Conservation (phyloP, 2,888 invertebrate species). For the Noctuana brunneofusca region DNA sequence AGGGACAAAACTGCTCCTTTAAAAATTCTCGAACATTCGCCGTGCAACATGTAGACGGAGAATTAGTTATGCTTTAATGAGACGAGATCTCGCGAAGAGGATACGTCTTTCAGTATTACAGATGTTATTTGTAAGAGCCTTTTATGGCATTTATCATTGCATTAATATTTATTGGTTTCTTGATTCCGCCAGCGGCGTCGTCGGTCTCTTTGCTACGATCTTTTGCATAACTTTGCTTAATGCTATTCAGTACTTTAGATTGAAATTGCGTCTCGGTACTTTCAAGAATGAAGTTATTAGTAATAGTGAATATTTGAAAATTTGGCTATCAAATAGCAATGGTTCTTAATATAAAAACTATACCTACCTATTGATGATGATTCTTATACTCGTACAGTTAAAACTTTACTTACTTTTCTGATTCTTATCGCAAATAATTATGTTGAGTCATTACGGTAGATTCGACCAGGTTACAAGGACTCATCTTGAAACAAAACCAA, state of each 20-base stretch:
- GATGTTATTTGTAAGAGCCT: slow-evolving; percentile 23
- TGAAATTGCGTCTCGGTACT: slow-evolving; percentile 21
- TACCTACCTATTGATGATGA: too few species aligned
- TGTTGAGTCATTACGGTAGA: not conserved
- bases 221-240: slow-evolving; percentile 34
- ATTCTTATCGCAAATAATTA: not conserved
- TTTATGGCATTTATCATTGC: slow-evolving; percentile 27
- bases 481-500: not conserved
- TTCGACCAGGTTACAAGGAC: not conserved
- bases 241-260: slow-evolving; percentile 23
- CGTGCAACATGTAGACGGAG: slow-evolving; percentile 22
- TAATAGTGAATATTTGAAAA: not conserved
- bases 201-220: slow-evolving; percentile 25
- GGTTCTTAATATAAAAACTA: too few species aligned
- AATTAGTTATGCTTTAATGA: slow-evolving; percentile 27
- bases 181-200: slow-evolving; percentile 22
- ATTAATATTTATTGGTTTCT: slow-evolving; percentile 35
- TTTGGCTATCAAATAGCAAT: not conserved
- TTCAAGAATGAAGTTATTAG: slow-evolving; percentile 9
- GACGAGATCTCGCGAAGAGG: slow-evolving; percentile 19
- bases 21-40: slow-evolving; percentile 18
- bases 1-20: slow-evolving; percentile 21
- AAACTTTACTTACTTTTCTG: too few species aligned
- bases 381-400: not conserved
- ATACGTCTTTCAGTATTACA: slow-evolving; percentile 26